Conservation (phyloP, 2,113 vertebrate genomes). For the Lanius ludovicianus region DNA sequence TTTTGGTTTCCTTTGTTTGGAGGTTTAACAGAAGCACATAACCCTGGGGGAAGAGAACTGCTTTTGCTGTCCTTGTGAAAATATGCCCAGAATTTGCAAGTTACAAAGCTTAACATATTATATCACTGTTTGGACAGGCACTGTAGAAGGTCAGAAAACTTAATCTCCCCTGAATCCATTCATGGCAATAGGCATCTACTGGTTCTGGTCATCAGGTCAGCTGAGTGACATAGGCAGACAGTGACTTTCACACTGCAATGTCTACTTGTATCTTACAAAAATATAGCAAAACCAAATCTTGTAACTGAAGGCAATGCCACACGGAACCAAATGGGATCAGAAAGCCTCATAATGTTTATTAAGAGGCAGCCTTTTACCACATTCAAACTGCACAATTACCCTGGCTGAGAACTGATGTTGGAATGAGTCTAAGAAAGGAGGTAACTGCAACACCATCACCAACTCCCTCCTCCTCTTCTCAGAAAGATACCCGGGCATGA, state of each 20-base stretch:
- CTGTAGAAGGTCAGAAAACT: background rate
- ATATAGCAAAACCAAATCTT: background rate
- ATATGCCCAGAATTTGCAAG: background rate
- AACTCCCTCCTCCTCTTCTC: background rate
- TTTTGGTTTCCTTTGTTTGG: background rate
- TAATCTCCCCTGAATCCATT: background rate
- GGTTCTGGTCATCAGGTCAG: background rate
- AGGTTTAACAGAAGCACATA: background rate
- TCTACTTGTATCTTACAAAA: background rate
- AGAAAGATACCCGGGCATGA: background rate
- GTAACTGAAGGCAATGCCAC: background rate
- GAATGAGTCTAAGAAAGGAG: background rate
- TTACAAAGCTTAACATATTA: background rate
- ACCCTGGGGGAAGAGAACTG: background rate
- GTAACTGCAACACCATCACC: background rate
- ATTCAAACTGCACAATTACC: background rate
- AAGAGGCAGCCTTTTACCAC: background rate
- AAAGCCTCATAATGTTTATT: background rate
- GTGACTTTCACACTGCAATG: background rate
- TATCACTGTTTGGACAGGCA: background rate
- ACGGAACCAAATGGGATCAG: background rate
- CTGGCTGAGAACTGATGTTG: background rate
- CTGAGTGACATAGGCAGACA: background rate
- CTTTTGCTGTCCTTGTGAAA: constrained; percentile 31
- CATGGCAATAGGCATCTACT: background rate